Percentiles rank a stretch among this genome's conserved stretches.
These are phyloP conservation scores for Resseliella maxima DNA, from an alignment of 2,888 invertebrate genomes.

Conservation along the genomic window DNA sequence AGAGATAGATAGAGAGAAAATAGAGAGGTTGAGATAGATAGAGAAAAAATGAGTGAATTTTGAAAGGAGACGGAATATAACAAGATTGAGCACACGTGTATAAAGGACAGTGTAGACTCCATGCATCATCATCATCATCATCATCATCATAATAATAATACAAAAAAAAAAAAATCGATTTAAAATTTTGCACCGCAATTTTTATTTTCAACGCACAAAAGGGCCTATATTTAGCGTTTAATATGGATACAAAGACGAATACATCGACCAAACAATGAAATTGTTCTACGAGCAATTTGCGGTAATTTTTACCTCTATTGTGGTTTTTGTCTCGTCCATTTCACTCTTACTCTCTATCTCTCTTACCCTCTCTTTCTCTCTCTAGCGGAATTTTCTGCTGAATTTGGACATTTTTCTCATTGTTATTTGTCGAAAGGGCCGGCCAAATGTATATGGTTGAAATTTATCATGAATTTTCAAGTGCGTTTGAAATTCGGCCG, in stretches of 20 bases:
- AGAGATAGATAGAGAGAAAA: no score
- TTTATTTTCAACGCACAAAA: constrained; percentile 1
- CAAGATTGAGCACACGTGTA: constrained; percentile 7
- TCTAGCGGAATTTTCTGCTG: constrained; percentile 5
- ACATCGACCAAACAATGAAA: constrained; percentile 20
- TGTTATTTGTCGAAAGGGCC: not conserved
- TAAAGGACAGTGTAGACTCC: constrained; percentile 18
- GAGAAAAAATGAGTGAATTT: no score
- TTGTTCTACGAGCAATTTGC: constrained; percentile 20
- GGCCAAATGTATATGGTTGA: not conserved
- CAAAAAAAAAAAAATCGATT: constrained; percentile 29
- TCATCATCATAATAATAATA: no score
- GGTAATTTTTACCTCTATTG: constrained; percentile 39
- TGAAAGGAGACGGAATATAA: not conserved
- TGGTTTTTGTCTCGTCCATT: constrained; percentile 16
- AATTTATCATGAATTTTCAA: not conserved
- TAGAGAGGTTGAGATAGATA: no score
- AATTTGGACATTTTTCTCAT: constrained; percentile 15
- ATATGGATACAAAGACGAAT: not conserved
- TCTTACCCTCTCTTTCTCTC: not conserved
- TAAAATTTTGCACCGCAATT: not conserved
- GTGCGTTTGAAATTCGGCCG: not conserved
- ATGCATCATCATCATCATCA: no score
- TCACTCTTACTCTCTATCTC: not conserved
- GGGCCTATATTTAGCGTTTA: constrained; percentile 28